Evolutionary conservation across 2,888 invertebrate species (phyloP), one percentile per base, ranked within the genome.

Genomic region (Drosophila mercatorum): DNA sequence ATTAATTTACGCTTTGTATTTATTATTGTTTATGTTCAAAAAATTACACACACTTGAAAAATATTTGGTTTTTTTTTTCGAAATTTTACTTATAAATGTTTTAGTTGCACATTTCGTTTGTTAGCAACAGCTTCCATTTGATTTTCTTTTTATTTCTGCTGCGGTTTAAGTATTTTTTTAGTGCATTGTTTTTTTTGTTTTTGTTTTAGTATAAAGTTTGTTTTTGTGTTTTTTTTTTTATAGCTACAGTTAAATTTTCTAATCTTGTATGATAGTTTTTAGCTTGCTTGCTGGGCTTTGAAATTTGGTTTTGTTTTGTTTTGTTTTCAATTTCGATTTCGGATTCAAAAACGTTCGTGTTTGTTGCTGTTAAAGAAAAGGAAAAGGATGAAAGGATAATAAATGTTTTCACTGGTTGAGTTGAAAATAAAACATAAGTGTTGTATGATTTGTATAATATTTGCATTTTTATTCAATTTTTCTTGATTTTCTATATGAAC

Each of bases 21-120:
- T 72, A 56, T 84, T 85, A 85, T 85, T 86, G 81, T 86, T 77
- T 86, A 80, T 74, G 67, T 86, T 86, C 87, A 87, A 87, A 87
- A 86, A 87, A 87, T 88, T 87, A 87, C 89, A 87, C 89, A 87
- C 89, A 87, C 68, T 88, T 87, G 89, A 88, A 88, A 86, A 87
- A 87, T 88, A 88, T 87, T 87, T 82, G 58, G 56, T 41, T 44
- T 73, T 64, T 65, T 31, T 52, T 40, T 31, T 62, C 8, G 55
- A 55, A 64, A 64, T 76, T 62, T 72, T 56, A 55, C 58, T 72
- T 75, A 67, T 38, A 47, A 36, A 44, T 58, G 66, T 68, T 58
- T 65, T 52, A 40, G 59, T 71, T 78, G 64, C 63, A 67, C 68
- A 64, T 64, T 62, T 70, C 43, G 53, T 34, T 64, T 58, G 63